Conservation (phyloP, 2,888 invertebrate species). For the Parnassius glacialis region DNA sequence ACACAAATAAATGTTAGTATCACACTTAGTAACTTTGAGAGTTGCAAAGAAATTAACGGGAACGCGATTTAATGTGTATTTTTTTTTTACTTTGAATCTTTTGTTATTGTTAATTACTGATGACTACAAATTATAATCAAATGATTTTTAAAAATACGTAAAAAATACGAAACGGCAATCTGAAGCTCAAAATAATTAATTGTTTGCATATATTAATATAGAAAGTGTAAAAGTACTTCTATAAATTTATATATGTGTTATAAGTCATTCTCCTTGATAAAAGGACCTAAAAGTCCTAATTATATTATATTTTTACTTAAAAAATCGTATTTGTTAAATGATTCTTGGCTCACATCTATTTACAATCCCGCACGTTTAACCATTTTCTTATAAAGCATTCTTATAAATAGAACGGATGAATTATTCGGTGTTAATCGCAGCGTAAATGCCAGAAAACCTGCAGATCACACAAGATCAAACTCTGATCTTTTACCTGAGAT, state of each 20-base stretch:
- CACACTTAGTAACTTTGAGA: too few species aligned
- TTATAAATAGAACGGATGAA: too few species aligned
- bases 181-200: conserved; percentile 22
- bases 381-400: too few species aligned
- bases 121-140: too few species aligned
- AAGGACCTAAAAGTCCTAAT: too few species aligned
- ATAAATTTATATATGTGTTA: conserved; percentile 2
- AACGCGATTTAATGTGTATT: conserved; percentile 3
- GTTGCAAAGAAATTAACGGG: not conserved
- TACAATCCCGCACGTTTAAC: not conserved
- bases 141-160: too few species aligned
- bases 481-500: too few species aligned
- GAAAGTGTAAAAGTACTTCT: conserved; percentile 14
- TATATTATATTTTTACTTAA: too few species aligned
- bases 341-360: not conserved
- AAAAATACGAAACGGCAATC: not conserved
- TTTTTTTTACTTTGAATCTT: not conserved
- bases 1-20: too few species aligned
- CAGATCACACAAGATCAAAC: too few species aligned
- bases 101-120: not conserved
- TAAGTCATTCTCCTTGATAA: conserved; percentile 7
- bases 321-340: not conserved
- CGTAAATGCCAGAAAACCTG: too few species aligned
- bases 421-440: too few species aligned
- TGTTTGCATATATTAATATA: conserved; percentile 13